Conservation (phyloP, 2,797 vertebrate species). For the Eleutherodactylus coqui region DNA sequence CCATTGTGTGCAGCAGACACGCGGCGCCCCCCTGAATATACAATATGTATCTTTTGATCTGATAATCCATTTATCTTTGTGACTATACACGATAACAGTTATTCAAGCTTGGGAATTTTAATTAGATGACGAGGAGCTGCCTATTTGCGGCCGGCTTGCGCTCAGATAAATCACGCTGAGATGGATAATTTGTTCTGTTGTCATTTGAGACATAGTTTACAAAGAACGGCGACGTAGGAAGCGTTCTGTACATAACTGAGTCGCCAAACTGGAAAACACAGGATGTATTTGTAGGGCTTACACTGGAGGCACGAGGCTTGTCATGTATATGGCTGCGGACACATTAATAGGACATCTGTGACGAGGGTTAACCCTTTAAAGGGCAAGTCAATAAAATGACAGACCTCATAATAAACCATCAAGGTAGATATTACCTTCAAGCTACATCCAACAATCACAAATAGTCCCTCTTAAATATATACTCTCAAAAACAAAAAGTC, state of each 20-base stretch:
- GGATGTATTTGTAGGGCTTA: neutral
- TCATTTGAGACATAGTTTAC: constrained; percentile 71
- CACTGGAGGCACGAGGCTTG: neutral
- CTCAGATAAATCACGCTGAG: constrained; percentile 67
- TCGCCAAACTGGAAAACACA: neutral
- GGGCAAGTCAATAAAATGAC: no score
- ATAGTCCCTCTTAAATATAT: no score
- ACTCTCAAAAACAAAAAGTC: no score
- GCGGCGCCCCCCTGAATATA: constrained; percentile 66
- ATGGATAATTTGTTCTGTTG: constrained; percentile 71
- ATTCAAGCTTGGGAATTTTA: constrained; percentile 74
- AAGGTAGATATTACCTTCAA: no score
- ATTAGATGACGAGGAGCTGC: constrained; percentile 68
- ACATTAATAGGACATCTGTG: no score
- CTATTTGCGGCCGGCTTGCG: constrained; percentile 67
- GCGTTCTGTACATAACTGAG: constrained; percentile 60
- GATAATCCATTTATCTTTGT: constrained; percentile 70
- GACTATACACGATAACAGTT: constrained; percentile 69
- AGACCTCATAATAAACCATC: no score
- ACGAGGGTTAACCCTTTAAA: no score
- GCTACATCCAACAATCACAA: no score
- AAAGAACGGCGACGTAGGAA: constrained; percentile 67
- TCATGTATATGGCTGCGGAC: neutral
- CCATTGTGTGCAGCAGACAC: constrained; percentile 67
- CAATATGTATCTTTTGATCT: constrained; percentile 71